Evolutionary conservation across 2,113 vertebrate species (phyloP).

Genomic region (Chrysemys picta): DNA sequence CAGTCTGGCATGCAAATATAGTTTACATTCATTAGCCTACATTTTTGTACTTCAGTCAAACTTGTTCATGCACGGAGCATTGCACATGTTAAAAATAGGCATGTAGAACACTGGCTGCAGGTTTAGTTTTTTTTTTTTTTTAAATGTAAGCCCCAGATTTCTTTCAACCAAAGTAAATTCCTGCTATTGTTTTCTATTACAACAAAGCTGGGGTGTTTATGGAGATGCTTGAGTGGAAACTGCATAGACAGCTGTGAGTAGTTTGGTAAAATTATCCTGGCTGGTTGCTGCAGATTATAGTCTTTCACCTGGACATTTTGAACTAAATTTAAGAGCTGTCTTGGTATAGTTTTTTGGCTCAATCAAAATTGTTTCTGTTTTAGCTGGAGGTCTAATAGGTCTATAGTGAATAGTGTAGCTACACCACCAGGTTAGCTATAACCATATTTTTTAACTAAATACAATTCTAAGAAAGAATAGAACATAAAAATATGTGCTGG

Average conservation of each 20-base stretch:
- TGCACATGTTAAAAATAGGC: rapidly evolving
- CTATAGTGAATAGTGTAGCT: background rate
- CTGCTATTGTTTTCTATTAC: rapidly evolving
- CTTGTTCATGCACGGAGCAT: background rate
- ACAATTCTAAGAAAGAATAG: background rate
- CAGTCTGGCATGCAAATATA: background rate
- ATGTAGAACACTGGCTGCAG: background rate
- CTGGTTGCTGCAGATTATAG: background rate
- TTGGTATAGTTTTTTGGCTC: background rate
- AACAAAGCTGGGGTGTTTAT: background rate
- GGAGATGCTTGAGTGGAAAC: background rate
- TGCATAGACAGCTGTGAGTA: background rate
- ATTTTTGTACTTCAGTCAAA: background rate
- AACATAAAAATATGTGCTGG: background rate
- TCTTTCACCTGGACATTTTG: background rate
- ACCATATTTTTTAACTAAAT: background rate
- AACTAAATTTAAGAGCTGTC: background rate
- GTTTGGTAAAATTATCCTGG: background rate
- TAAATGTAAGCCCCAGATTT: background rate
- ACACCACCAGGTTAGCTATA: background rate
- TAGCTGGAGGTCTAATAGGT: background rate
- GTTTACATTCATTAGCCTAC: background rate
- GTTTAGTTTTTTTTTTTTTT: background rate
- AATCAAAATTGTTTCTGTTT: background rate
- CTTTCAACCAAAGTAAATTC: background rate